phyloP scores from a whole-genome alignment of 2,888 invertebrate genomes.

The Galeopsomyia nigrocyanea region DNA sequence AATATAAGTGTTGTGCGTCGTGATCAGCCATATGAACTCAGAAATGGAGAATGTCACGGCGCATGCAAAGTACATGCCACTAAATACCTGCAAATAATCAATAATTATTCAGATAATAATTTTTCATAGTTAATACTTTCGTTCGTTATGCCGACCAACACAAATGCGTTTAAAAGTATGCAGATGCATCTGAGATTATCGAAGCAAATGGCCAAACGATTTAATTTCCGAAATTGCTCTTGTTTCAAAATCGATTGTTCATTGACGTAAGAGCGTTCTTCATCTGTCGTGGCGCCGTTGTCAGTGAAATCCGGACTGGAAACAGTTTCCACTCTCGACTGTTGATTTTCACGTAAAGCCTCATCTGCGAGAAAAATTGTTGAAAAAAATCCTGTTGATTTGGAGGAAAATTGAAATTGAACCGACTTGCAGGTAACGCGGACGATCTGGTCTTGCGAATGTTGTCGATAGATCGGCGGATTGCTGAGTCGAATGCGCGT shows the following conservation, averaged over 20 bases:
- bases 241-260: not conserved
- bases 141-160: conserved; percentile 23
- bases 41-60: conserved; percentile 32
- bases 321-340: conserved; percentile 22
- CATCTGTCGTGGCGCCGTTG: not conserved
- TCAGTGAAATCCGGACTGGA: conserved; percentile 33
- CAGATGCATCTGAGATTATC: conserved; percentile 38
- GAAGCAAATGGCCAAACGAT: conserved; percentile 24
- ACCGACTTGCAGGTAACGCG: conserved; percentile 28
- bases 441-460: conserved; percentile 36
- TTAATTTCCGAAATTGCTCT: not conserved
- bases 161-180: conserved; percentile 20
- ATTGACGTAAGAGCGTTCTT: not conserved
- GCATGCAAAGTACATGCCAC: conserved; percentile 35
- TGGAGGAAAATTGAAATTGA: too few relatives aligned
- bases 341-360: not conserved
- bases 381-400: too few relatives aligned
- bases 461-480: conserved; percentile 5
- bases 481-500: conserved; percentile 8
- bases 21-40: conserved; percentile 13
- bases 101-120: not conserved
- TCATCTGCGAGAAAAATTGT: too few relatives aligned
- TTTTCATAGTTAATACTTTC: not conserved
- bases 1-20: conserved; percentile 14
- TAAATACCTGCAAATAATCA: conserved; percentile 33